phyloP scores from a whole-genome alignment of 2,888 invertebrate species.

The Aleiodes leptofemur region DNA sequence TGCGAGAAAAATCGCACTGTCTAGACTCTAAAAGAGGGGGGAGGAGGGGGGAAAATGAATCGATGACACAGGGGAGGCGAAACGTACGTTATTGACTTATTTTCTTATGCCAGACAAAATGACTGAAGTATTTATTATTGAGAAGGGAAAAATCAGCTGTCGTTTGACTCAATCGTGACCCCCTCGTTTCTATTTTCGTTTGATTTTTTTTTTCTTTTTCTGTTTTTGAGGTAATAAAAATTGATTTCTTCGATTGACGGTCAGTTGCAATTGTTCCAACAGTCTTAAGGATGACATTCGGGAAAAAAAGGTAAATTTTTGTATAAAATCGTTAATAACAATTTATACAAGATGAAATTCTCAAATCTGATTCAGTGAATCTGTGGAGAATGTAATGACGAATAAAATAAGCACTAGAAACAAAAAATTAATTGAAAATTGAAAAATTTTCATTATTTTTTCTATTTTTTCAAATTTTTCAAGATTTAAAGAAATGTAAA shows the following conservation, averaged over 20 bases:
- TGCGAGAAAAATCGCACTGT: conserved; percentile 26
- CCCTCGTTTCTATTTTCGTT: not conserved
- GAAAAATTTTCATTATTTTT: too few species aligned
- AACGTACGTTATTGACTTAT: conserved; percentile 37
- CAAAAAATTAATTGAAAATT: too few species aligned
- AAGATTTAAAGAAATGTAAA: too few species aligned
- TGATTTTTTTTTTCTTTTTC: not conserved
- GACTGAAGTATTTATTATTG: conserved; percentile 9
- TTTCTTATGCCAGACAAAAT: not conserved
- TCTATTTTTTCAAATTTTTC: too few species aligned
- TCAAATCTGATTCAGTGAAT: too few species aligned
- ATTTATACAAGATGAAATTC: too few species aligned
- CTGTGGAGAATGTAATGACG: too few species aligned
- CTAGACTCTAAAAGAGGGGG: too few species aligned
- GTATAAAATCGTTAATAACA: too few species aligned
- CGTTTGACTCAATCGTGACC: conserved; percentile 32
- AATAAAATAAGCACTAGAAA: too few species aligned
- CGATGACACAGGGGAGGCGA: not conserved
- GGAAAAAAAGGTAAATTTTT: not conserved
- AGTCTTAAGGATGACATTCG: not conserved
- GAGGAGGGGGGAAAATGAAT: not conserved
- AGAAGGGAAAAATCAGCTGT: conserved; percentile 27
- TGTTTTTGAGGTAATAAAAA: not conserved
- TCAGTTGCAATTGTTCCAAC: not conserved
- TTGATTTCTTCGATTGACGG: conserved; percentile 7